Conservation (phyloP, 2,888 invertebrate species). For the Eremobia ochroleuca region DNA sequence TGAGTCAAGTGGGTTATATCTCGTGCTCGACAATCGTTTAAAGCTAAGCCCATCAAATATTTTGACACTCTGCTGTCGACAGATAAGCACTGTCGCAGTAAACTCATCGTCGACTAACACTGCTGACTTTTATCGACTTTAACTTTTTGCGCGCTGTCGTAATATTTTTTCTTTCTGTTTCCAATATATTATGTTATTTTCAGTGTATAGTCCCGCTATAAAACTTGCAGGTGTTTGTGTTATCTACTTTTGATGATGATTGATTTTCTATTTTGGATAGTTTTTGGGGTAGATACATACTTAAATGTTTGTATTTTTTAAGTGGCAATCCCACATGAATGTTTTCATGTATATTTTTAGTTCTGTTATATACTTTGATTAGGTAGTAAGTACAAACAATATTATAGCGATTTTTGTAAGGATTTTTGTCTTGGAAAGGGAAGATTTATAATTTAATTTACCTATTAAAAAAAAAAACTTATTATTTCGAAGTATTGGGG, state of each 20-base stretch:
- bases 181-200: conserved; percentile 59
- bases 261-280: conserved; percentile 54
- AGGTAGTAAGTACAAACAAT: background rate
- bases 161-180: conserved; percentile 67
- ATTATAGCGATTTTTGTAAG: no score
- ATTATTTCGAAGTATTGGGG: no score
- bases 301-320: conserved; percentile 17
- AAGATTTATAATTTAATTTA: no score
- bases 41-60: conserved; percentile 72
- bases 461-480: no score
- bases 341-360: background rate
- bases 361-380: conserved; percentile 2
- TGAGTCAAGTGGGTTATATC: conserved; percentile 52
- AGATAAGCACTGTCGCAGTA: conserved; percentile 77
- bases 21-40: conserved; percentile 49
- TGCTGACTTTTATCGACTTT: conserved; percentile 74
- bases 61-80: conserved; percentile 76
- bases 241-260: conserved; percentile 59
- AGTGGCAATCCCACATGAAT: background rate
- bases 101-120: conserved; percentile 72
- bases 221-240: conserved; percentile 62
- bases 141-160: conserved; percentile 70
- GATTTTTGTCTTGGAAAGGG: background rate
- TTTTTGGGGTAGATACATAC: background rate
- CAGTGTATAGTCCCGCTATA: conserved; percentile 48